phyloP scores from a whole-genome alignment of 2,113 vertebrate genomes.

The Picathartes gymnocephalus region DNA sequence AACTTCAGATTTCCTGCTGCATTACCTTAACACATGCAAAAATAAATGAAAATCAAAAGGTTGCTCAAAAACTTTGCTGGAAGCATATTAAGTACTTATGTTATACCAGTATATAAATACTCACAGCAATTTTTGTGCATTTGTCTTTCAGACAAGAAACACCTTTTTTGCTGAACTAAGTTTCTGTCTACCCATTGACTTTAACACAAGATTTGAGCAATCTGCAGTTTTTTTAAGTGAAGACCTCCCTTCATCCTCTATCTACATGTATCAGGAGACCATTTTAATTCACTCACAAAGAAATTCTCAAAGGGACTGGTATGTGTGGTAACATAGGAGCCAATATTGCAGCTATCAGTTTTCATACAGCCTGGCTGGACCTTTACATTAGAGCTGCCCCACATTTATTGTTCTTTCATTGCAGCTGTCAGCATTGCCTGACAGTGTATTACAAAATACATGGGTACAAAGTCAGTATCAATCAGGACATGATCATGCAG shows the following conservation, averaged over 20 bases:
- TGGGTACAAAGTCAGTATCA: slow-evolving; percentile 78
- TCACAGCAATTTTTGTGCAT: neutral
- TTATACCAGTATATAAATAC: neutral
- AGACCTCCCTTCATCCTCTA: neutral
- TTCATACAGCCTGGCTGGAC: slow-evolving; percentile 80
- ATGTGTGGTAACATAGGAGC: slow-evolving; percentile 73
- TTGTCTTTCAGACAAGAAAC: slow-evolving; percentile 17
- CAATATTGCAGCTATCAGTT: slow-evolving; percentile 88
- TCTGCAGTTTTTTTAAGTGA: slow-evolving; percentile 64
- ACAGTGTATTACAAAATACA: slow-evolving; percentile 81
- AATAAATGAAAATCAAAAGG: neutral
- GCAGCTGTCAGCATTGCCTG: slow-evolving; percentile 82
- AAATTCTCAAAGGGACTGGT: slow-evolving; percentile 72
- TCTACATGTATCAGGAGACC: slow-evolving; percentile 68
- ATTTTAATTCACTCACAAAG: slow-evolving; percentile 80
- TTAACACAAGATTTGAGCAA: slow-evolving; percentile 52
- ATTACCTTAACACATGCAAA: neutral
- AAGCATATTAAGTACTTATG: neutral
- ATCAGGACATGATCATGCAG: slow-evolving; percentile 78
- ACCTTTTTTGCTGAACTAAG: neutral
- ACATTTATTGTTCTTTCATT: slow-evolving; percentile 82
- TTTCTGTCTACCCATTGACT: neutral
- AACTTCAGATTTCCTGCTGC: neutral
- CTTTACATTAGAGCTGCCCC: slow-evolving; percentile 81
- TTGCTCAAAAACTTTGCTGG: neutral